Base-by-base conservation (phyloP, 2,797 vertebrate species). In the Crax fasciolata region DNA sequence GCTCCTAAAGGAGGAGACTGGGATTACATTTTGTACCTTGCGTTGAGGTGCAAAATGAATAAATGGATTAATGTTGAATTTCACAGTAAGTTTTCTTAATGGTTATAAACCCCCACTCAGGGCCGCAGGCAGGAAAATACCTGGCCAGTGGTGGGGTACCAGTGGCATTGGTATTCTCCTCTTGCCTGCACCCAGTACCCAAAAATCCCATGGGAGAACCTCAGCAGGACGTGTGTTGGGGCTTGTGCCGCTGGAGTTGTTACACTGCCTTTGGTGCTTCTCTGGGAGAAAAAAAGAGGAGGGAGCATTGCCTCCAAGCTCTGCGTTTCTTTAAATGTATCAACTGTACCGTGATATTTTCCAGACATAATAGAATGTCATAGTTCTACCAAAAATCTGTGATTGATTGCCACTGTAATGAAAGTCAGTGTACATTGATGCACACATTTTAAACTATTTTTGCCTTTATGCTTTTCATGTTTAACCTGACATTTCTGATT, bases 401-500 rank as follows among this genome's bases (percentile, higher is more conserved):
- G 95, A 91, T 94, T 95, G 89, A 94, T 94, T 97, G 71, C 87
- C 49, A 43, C 28, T 77, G 1, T 96, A 95, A 93, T 92, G 87
- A 95, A 97, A 97, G 93, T 48, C 62, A 74, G 74, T 87, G 74
- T 83, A 92, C 80, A 57, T 14, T 61, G 86, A 83, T 86, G 57
- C 82, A 82, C 87, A 73, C 35, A 38, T 93, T 95, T 94, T 76
- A 82, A 96, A 84, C 65, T 88, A 8, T 68, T 94, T 96, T 89
- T 97, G 27, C 81, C 84, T 93, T 88, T 89, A 65, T 84, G 51
- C 74, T 92, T 91, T 89, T 67, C 71, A 95, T 95, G 91, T 81
- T 97, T 96, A 93, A 94, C 23, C 49, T 96, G 95, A 94, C 95
- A 87, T 95, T 97, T 96, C 72, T 4, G 23, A 79, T 97, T 83